Evolutionary conservation across 2,888 invertebrate genomes (phyloP).

Genomic region (Seira ritae): DNA sequence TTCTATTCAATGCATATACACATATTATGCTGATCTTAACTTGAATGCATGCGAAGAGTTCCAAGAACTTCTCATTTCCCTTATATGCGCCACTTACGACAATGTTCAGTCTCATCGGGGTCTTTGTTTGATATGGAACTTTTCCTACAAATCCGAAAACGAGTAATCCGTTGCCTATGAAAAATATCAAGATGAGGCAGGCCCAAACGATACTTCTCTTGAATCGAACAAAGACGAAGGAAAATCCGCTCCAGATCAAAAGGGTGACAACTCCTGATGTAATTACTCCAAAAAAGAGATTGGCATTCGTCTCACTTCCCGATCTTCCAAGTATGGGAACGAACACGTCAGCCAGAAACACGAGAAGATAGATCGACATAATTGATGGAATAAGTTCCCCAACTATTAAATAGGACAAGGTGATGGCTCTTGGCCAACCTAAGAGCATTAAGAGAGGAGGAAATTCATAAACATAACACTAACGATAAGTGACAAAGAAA

Average conservation of each 20-base stretch:
- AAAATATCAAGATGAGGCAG: constrained; percentile 58
- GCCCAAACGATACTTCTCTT: constrained; percentile 51
- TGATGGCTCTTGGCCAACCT: constrained; percentile 63
- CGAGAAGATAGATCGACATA: constrained; percentile 60
- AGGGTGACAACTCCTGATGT: constrained; percentile 55
- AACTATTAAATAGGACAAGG: constrained; percentile 62
- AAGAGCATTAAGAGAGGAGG: constrained; percentile 13
- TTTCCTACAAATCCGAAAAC: constrained; percentile 71
- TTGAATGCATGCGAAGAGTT: not conserved
- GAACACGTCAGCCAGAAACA: constrained; percentile 69
- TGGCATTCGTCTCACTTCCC: constrained; percentile 69
- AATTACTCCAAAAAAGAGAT: constrained; percentile 70
- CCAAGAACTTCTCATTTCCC: not conserved
- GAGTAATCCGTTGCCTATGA: constrained; percentile 64
- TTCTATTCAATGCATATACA: constrained; percentile 48
- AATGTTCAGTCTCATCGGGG: constrained; percentile 71
- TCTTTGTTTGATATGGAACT: constrained; percentile 70
- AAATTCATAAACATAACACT: not conserved
- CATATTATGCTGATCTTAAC: not conserved
- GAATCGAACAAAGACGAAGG: constrained; percentile 66
- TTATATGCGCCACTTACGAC: constrained; percentile 59
- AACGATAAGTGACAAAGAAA: not conserved
- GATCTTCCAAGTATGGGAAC: constrained; percentile 71
- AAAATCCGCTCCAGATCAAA: constrained; percentile 66
- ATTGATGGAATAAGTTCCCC: constrained; percentile 71